Conservation (phyloP, 2,888 invertebrate species). For the Bhutanitis thaidina region DNA sequence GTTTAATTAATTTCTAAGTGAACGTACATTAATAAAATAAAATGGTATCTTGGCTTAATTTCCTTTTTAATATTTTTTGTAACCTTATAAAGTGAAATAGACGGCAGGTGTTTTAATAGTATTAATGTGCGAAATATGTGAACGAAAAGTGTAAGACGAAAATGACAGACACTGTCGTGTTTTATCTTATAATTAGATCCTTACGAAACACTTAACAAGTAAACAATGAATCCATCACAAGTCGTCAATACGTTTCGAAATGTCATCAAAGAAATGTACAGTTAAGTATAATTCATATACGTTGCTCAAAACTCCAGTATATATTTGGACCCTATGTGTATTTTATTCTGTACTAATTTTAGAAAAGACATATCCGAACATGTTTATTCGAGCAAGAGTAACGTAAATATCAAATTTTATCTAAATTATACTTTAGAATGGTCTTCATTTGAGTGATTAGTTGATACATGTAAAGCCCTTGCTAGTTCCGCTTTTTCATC, state of each 20-base stretch:
- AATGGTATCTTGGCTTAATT: no score
- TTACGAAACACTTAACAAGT: background rate
- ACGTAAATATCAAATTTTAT: constrained; percentile 22
- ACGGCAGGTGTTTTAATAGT: background rate
- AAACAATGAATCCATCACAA: constrained; percentile 4
- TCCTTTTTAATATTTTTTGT: no score
- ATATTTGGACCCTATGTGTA: constrained; percentile 60
- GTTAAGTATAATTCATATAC: constrained; percentile 31
- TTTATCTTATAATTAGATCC: background rate
- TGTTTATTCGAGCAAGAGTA: constrained; percentile 18
- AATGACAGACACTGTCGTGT: constrained; percentile 1
- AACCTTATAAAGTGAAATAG: no score
- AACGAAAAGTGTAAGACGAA: constrained; percentile 14
- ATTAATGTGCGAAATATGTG: constrained; percentile 5
- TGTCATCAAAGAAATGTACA: constrained; percentile 20
- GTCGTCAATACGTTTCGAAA: constrained; percentile 16
- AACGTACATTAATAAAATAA: no score
- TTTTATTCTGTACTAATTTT: constrained; percentile 49
- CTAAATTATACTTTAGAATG: constrained; percentile 48
- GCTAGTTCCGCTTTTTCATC: constrained; percentile 81
- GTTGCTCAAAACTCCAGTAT: constrained; percentile 49
- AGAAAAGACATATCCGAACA: constrained; percentile 19
- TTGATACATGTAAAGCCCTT: constrained; percentile 57
- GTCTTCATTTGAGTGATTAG: constrained; percentile 38
- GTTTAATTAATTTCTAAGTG: no score